Conservation (phyloP, 2,113 vertebrate species). For the Reinhardtius hippoglossoides region DNA sequence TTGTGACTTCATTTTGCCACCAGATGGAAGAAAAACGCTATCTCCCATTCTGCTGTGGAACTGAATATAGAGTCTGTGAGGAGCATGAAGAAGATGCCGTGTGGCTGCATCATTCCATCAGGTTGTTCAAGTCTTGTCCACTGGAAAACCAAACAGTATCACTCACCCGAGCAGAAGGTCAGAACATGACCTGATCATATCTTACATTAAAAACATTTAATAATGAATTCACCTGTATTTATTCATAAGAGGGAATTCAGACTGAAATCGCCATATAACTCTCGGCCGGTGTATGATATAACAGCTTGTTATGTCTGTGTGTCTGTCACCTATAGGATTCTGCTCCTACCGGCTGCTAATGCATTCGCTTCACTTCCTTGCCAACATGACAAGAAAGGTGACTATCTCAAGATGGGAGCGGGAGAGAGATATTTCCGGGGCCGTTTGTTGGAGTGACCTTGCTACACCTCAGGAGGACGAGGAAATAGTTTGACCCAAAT, state of each 20-base stretch:
- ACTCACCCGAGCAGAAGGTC: constrained; percentile 8
- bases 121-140: background rate
- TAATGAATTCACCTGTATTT: background rate
- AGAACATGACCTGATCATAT: constrained; percentile 14
- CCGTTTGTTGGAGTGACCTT: constrained; percentile 47
- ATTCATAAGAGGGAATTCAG: constrained; percentile 1
- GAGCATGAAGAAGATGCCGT: rapidly evolving
- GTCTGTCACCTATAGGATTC: background rate
- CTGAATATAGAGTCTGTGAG: background rate
- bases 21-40: constrained; percentile 61
- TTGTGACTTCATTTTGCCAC: constrained; percentile 16
- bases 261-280: background rate
- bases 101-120: background rate
- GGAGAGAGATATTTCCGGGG: constrained; percentile 31
- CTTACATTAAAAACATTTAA: constrained; percentile 2
- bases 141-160: constrained; percentile 6
- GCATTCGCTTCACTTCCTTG: constrained; percentile 1
- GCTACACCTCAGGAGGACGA: constrained; percentile 57
- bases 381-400: constrained; percentile 5
- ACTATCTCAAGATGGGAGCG: constrained; percentile 18
- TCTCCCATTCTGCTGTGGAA: background rate
- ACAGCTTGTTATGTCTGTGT: background rate
- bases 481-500: constrained; percentile 73
- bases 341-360: background rate
- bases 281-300: constrained; percentile 3